These are phyloP conservation scores for Cassiopea xamachana DNA, from an alignment of 30 jellyfish, hydroid and myxozoan genomes.

Conservation along the genomic window DNA sequence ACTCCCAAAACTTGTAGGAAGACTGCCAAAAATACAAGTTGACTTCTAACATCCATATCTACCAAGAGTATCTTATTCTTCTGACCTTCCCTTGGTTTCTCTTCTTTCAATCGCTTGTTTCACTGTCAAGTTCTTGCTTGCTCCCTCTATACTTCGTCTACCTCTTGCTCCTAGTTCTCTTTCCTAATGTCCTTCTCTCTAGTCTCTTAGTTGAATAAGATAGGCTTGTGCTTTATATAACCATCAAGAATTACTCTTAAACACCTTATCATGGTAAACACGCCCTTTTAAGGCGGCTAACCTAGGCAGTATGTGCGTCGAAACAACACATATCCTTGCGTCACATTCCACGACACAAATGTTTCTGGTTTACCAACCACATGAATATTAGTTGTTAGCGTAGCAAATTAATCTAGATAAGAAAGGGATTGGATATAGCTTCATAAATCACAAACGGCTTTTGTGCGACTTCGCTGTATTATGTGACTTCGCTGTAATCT, in stretches of 20 bases:
- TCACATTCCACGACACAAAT: neutral
- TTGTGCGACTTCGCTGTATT: no score
- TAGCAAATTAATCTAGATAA: neutral
- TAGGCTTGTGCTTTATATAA: neutral
- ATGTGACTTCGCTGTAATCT: neutral
- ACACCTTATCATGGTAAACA: neutral
- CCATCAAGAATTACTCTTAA: neutral
- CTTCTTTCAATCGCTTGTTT: neutral
- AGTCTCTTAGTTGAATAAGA: neutral
- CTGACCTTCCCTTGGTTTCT: neutral
- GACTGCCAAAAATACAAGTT: neutral
- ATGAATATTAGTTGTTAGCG: neutral
- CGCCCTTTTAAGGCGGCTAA: constrained; percentile 12
- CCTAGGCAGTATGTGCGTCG: neutral
- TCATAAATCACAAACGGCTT: neutral
- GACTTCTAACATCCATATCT: neutral
- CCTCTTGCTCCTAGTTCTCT: neutral
- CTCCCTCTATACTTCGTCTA: neutral
- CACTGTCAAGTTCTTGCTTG: neutral
- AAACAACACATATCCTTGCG: neutral
- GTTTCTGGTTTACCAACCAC: neutral
- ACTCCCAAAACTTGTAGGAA: neutral
- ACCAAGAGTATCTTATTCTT: neutral
- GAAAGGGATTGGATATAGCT: neutral
- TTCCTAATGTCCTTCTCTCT: neutral